Evolutionary conservation across 2,797 vertebrate genomes (phyloP).

Genomic region (Sciaenops ocellatus): DNA sequence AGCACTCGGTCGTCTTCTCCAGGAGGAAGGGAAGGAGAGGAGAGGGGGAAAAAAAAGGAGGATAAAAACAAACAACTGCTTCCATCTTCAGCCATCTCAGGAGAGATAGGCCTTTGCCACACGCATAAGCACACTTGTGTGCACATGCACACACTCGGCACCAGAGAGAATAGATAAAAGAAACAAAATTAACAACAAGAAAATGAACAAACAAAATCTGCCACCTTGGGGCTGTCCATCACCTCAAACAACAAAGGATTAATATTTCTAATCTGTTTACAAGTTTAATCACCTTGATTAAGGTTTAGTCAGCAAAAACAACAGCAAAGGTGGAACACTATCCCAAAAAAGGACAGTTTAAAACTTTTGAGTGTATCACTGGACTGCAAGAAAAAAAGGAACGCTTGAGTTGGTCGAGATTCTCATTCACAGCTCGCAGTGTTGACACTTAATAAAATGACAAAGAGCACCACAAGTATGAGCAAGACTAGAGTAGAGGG

Average conservation of each 20-base stretch:
- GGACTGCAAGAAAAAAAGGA: not conserved
- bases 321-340: not conserved
- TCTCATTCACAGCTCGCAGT: not conserved
- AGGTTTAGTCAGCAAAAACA: slow-evolving; percentile 44
- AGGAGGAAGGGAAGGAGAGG: slow-evolving; percentile 33
- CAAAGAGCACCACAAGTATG: not conserved
- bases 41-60: slow-evolving; percentile 13
- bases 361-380: not conserved
- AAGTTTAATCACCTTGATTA: slow-evolving; percentile 47
- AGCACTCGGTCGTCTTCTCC: slow-evolving; percentile 46
- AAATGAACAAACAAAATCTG: slow-evolving; percentile 51
- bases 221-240: slow-evolving; percentile 50
- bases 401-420: not conserved
- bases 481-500: slow-evolving; percentile 15
- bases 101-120: slow-evolving; percentile 54
- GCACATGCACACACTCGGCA: not conserved
- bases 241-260: slow-evolving; percentile 58
- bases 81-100: slow-evolving; percentile 58
- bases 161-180: slow-evolving; percentile 54
- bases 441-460: slow-evolving; percentile 11
- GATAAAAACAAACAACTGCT: slow-evolving; percentile 56
- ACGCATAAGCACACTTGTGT: slow-evolving; percentile 34
- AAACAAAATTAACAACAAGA: slow-evolving; percentile 47
- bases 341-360: slow-evolving; percentile 12
- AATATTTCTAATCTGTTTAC: slow-evolving; percentile 63